These are phyloP conservation scores for Scophthalmus maximus DNA, from an alignment of 2,113 vertebrate species.

Conservation along the genomic window DNA sequence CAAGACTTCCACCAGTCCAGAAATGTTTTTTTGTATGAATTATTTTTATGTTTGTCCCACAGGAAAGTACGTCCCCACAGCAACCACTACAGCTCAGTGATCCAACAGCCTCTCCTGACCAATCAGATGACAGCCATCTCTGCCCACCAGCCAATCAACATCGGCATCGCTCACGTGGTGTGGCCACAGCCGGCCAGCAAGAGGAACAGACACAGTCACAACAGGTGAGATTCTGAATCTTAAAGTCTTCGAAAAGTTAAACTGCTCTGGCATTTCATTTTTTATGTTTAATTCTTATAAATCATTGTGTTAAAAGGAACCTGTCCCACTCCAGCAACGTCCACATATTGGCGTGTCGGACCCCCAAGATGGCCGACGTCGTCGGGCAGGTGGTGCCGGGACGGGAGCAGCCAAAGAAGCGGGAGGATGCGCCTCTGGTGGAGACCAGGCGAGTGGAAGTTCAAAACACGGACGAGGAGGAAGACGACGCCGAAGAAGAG, in stretches of 20 bases:
- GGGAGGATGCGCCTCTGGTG: constrained; percentile 28
- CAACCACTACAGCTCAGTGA: constrained; percentile 90
- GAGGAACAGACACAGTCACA: constrained; percentile 90
- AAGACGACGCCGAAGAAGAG: constrained; percentile 74
- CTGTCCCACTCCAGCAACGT: constrained; percentile 85
- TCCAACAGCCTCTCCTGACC: constrained; percentile 90
- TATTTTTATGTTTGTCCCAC: constrained; percentile 11
- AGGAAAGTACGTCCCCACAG: constrained; percentile 91
- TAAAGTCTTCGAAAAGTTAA: background rate
- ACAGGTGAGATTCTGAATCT: constrained; percentile 83
- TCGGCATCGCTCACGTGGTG: constrained; percentile 96
- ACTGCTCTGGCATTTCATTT: background rate
- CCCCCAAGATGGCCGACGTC: constrained; percentile 87
- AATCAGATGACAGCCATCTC: constrained; percentile 92
- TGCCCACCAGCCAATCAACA: constrained; percentile 92
- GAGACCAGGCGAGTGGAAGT: constrained; percentile 34
- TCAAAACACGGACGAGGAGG: constrained; percentile 81
- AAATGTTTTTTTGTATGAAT: background rate
- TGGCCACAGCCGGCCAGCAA: constrained; percentile 94
- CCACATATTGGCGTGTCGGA: constrained; percentile 85
- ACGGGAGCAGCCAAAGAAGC: constrained; percentile 46
- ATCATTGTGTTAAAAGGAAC: constrained; percentile 66
- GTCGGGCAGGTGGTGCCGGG: constrained; percentile 77
- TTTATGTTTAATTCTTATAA: constrained; percentile 2
- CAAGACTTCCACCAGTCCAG: background rate